Evolutionary conservation across 2,113 vertebrate species (phyloP), one percentile per base, ranked within the genome.

Genomic region (Eclectus roratus): DNA sequence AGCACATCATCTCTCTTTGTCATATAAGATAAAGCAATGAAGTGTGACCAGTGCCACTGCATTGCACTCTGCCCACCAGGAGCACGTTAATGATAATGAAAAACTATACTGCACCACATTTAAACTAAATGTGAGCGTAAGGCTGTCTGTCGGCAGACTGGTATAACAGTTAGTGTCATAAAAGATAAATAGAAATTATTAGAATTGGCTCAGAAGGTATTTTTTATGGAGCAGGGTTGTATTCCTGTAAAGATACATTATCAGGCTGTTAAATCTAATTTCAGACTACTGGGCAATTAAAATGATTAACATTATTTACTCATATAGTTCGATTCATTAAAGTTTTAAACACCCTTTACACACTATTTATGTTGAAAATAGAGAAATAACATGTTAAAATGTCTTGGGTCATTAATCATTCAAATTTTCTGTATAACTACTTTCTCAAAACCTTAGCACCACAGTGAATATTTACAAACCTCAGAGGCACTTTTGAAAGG

Each of bases 1-100:
- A 91, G 95, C 89, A 66, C 94, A 97, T 98, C 98, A 98, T 98
- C 98, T 94, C 98, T 98, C 98, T 98, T 97, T 98, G 98, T 98
- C 98, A 98, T 97, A 94, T 97, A 97, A 98, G 98, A 98, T 98
- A 98, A 98, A 98, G 98, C 98, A 97, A 97, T 98, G 97, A 97
- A 98, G 98, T 98, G 98, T 98, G 98, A 98, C 98, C 98, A 79
- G 88, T 96, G 98, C 98, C 98, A 98, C 97, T 56, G 89, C 96
- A 96, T 97, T 93, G 98, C 97, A 95, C 97, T 96, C 98, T 97
- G 97, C 97, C 98, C 98, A 98, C 96, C 95, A 97, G 97, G 97
- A 98, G 97, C 93, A 97, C 91, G 87, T 97, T 98, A 98, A 98
- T 98, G 97, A 98, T 97, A 96, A 96, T 97, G 97, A 97, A 96